A percentile compares a stretch with the other conserved stretches of the same genome.
These are phyloP conservation scores for Nomada goodeniana DNA, from an alignment of 2,888 invertebrate species.

Conservation along the genomic window DNA sequence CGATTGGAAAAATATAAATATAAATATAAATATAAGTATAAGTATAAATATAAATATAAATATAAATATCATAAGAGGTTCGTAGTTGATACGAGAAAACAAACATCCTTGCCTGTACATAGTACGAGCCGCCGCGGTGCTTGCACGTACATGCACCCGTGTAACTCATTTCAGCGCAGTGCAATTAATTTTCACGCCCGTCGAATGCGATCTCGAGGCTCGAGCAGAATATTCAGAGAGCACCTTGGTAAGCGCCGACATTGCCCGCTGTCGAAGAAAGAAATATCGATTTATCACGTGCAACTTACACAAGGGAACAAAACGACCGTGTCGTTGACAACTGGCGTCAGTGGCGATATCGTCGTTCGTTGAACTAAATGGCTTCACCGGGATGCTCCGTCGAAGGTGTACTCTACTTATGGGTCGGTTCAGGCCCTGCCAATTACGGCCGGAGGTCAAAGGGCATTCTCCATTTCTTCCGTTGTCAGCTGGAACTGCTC, in stretches of 20 bases:
- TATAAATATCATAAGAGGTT: neutral
- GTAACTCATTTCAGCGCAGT: neutral
- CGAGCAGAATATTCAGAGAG: slow-evolving; percentile 49
- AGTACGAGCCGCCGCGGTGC: neutral
- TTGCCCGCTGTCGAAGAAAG: slow-evolving; percentile 24
- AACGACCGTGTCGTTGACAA: slow-evolving; percentile 22
- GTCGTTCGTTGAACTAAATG: slow-evolving; percentile 26
- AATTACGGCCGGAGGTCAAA: slow-evolving; percentile 83
- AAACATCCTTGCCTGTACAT: neutral
- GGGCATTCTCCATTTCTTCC: slow-evolving; percentile 87
- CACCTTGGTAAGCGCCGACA: slow-evolving; percentile 37
- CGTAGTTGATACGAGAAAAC: slow-evolving; percentile 14
- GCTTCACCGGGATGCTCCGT: slow-evolving; percentile 19
- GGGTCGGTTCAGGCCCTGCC: slow-evolving; percentile 68
- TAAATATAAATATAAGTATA: neutral
- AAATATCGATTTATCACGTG: slow-evolving; percentile 55
- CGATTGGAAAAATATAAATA: slow-evolving; percentile 17
- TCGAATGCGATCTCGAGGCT: slow-evolving; percentile 45
- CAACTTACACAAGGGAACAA: slow-evolving; percentile 49
- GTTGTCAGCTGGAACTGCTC: slow-evolving; percentile 88
- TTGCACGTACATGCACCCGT: neutral
- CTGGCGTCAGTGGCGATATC: slow-evolving; percentile 24
- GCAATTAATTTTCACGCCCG: slow-evolving; percentile 5
- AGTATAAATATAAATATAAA: no score
- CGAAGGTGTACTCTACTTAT: slow-evolving; percentile 19